Base-by-base conservation (phyloP, 2,888 invertebrate species). In the Hetaerina titia region DNA sequence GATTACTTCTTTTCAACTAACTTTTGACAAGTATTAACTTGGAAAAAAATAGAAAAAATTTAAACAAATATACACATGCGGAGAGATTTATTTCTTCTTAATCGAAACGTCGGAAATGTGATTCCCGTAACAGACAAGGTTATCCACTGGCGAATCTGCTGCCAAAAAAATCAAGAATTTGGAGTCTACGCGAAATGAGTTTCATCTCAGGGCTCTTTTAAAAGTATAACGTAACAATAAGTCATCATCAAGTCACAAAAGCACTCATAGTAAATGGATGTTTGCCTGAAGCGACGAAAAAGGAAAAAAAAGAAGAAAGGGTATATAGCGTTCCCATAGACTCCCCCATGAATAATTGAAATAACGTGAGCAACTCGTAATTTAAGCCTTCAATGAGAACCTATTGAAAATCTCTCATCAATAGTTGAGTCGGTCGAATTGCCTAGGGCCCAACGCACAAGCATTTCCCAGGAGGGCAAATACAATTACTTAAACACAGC, bases 391-490 rank as follows among this genome's bases (percentile, higher is more conserved):
- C 13, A 17, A 69, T 92, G 57, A 92, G 64, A 31, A 92, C 45
- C 69, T 56, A 92, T 92, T 92, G 64, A 92, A 92, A 92, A 92
- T 92, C 69, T n/a, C n/a, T 19, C 92, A 69, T 45, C 22, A 13
- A 88, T 45, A n/a, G 22, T 58, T 90, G 1, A 19, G 45, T 31
- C 90, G 45, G 9, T 69, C 19, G 69, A 74, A 74, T 74, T 56
- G 13, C 92, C 69, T 22, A 56, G 22, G 58, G 58, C 57, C 13
- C 57, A 56, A n/a, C 57, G 25, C 25, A 11, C 13, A 81, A 31
- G 13, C 25, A 31, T 89, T 58, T 58, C 17, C 56, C 9, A 9
- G n/a, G 22, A 90, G 19, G 11, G 69, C 57, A 92, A 92, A 92
- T 92, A 92, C 31, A 69, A 92, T 56, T 92, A 69, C 45, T 11